Conservation (phyloP, 2,113 vertebrate genomes). For the Clinocottus analis region DNA sequence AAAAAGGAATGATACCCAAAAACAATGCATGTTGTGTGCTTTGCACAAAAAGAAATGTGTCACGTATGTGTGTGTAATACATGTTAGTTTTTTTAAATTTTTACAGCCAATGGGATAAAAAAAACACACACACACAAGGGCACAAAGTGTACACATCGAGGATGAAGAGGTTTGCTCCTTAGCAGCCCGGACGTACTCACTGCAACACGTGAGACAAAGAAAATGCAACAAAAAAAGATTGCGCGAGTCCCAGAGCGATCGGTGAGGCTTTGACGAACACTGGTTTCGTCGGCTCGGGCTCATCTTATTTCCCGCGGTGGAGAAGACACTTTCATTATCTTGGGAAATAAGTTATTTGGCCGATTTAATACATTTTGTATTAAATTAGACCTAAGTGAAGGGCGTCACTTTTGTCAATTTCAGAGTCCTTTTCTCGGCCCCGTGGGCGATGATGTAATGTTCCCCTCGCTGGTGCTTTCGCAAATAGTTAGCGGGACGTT, state of each 20-base stretch:
- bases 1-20: neutral
- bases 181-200: no score
- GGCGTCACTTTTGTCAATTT: constrained; percentile 13
- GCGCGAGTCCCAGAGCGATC: neutral
- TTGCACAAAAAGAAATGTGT: neutral
- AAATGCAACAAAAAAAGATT: neutral
- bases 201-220: neutral
- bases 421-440: neutral
- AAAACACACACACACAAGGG: no score
- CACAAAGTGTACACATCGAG: no score
- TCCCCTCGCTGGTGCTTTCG: neutral
- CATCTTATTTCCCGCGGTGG: constrained; percentile 41
- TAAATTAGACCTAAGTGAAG: constrained; percentile 26
- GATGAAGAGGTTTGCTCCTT: no score
- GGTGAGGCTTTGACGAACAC: constrained; percentile 14
- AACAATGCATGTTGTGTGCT: neutral
- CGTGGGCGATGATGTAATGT: neutral
- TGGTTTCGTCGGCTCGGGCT: constrained; percentile 16
- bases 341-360: constrained; percentile 42
- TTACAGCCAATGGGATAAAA: no score
- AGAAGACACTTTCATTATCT: constrained; percentile 30
- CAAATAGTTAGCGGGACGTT: constrained; percentile 18
- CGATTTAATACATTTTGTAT: constrained; percentile 36
- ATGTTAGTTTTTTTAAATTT: neutral
- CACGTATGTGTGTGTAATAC: neutral